Evolutionary conservation across 2,113 vertebrate species (phyloP), one percentile per base, ranked within the genome.

Genomic region (Hemicordylus capensis): DNA sequence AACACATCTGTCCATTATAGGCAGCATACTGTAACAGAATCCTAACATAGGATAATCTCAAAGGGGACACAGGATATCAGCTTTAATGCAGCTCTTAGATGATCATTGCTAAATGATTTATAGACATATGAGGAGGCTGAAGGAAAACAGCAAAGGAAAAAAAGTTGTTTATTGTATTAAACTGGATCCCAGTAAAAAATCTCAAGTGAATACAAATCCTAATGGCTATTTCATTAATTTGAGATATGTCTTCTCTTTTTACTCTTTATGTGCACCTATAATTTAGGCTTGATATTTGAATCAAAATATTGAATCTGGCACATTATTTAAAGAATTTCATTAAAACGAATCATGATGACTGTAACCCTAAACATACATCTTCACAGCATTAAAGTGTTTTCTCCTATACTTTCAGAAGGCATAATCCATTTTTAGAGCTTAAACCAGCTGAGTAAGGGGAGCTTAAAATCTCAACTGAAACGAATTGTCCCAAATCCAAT

Each of bases 91-190:
- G 79, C 85, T 94, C 94, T 94, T 94, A 91, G 89, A 90, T 95
- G 93, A 95, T 93, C 90, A 75, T 42, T 92, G 88, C 80, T 95
- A 94, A 96, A 95, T 96, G 95, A 96, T 94, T 69, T 86, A 95
- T 73, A 83, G 87, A 31, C 76, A 89, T 89, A 92, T 86, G 91
- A 80, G 88, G 77, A 80, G 76, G 63, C 15, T 44, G 20, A 17
- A 42, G 24, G 54, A 3, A 20, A 26, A 15, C 1, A 24, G 67
- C 22, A 79, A 73, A 63, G 39, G 42, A 31, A 76, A 89, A 92
- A 88, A 81, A 80, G 69, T 75, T 87, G 94, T 93, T 91, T 93
- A 8, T 90, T 76, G 87, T 88, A 95, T 93, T 89, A 80, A 93
- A 69, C 34, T 88, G 61, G 84, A 87, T 83, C 83, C 91, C 88